Conservation (phyloP, 2,888 invertebrate species). For the Rhingia rostrata region DNA sequence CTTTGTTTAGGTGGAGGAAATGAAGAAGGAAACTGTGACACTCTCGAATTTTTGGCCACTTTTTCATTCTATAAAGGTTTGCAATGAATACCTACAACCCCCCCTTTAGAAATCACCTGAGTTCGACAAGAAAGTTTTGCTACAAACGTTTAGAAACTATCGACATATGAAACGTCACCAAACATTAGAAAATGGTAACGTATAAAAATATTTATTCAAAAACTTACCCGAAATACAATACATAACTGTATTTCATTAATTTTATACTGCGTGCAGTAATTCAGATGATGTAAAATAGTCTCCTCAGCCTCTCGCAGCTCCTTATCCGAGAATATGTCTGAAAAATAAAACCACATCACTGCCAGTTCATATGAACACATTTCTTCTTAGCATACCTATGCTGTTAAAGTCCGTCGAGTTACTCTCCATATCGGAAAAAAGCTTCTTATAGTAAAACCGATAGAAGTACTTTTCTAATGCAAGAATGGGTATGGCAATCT, state of each 20-base stretch:
- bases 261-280: slow-evolving; percentile 81
- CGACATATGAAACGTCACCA: neutral
- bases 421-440: slow-evolving; percentile 80
- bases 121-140: too few relatives aligned
- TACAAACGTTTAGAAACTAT: too few relatives aligned
- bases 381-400: slow-evolving; percentile 78
- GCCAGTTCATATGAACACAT: neutral
- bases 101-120: too few relatives aligned
- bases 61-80: too few relatives aligned
- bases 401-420: slow-evolving; percentile 82
- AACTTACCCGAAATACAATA: slow-evolving; percentile 78
- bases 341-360: slow-evolving; percentile 40
- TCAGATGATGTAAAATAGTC: slow-evolving; percentile 86
- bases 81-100: too few relatives aligned
- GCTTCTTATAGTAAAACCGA: slow-evolving; percentile 81
- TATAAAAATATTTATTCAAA: neutral
- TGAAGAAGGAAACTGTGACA: too few relatives aligned
- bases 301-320: slow-evolving; percentile 86
- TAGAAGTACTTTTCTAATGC: slow-evolving; percentile 84
- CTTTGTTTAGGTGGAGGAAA: too few relatives aligned
- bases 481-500: slow-evolving; percentile 83
- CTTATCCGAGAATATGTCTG: slow-evolving; percentile 83
- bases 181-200: neutral
- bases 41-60: too few relatives aligned
- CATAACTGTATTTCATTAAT: slow-evolving; percentile 80